A percentile compares a stretch with the other conserved stretches of the same genome.
These are phyloP conservation scores for Rhopalosiphum maidis DNA, from an alignment of 1,140 invertebrate species.

Conservation along the genomic window DNA sequence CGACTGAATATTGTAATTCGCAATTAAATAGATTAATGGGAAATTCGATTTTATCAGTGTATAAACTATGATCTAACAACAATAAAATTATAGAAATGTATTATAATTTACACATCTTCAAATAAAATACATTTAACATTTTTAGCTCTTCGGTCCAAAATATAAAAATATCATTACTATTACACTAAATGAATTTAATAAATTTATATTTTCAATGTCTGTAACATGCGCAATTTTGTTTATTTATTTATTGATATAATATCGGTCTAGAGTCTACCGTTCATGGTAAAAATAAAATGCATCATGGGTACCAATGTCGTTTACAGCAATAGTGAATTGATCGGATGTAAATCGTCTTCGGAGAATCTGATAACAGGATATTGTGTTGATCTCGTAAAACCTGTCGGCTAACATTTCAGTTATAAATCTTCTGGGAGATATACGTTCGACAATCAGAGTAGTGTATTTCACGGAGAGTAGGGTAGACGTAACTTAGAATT, in stretches of 20 bases:
- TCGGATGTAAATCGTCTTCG: background rate
- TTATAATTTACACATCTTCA: background rate
- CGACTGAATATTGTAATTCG: background rate
- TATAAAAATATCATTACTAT: no score
- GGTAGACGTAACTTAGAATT: background rate
- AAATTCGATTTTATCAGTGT: no score
- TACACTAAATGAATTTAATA: no score
- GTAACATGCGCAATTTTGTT: background rate
- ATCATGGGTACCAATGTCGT: background rate
- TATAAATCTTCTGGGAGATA: constrained; percentile 49
- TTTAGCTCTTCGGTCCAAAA: background rate
- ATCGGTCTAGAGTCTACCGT: background rate
- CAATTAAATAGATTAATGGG: background rate
- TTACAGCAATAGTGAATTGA: constrained; percentile 16
- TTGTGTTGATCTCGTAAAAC: constrained; percentile 21
- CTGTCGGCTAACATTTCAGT: constrained; percentile 5
- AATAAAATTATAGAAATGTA: no score
- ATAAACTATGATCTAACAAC: no score
- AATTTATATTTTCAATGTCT: background rate
- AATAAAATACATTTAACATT: background rate
- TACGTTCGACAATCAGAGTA: background rate
- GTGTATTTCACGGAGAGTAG: background rate
- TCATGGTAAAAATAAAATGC: background rate
- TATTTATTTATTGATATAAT: background rate
- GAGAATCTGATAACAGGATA: constrained; percentile 43